Conservation (phyloP, 1,140 invertebrate species). For the Rhopalosiphum padi region DNA sequence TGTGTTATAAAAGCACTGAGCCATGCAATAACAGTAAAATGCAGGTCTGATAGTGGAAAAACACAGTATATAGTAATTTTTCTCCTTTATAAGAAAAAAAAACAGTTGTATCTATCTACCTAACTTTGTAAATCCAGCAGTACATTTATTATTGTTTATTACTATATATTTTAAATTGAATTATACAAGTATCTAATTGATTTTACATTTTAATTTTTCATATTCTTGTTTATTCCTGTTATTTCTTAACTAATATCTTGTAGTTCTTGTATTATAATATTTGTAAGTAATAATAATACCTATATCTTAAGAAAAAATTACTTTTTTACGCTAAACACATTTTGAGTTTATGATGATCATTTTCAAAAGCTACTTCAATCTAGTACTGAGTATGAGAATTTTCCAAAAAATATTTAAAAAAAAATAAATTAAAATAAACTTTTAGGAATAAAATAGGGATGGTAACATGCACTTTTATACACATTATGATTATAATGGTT, state of each 20-base stretch:
- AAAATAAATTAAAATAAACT: neutral
- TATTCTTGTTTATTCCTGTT: too few species aligned
- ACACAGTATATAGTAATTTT: neutral
- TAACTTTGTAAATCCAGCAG: neutral
- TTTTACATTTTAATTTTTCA: too few species aligned
- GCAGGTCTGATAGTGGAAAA: neutral
- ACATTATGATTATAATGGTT: neutral
- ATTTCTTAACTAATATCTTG: too few species aligned
- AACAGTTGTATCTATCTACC: neutral
- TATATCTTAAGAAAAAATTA: too few species aligned
- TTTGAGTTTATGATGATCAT: too few species aligned
- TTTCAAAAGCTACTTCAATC: too few species aligned
- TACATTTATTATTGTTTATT: neutral
- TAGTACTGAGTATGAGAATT: neutral
- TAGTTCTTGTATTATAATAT: too few species aligned
- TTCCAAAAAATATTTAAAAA: neutral
- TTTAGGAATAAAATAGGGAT: neutral
- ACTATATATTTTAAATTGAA: too few species aligned
- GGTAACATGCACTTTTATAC: neutral
- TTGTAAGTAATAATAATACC: too few species aligned
- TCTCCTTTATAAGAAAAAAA: neutral
- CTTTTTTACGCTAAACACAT: too few species aligned
- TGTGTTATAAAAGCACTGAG: slow-evolving; percentile 13
- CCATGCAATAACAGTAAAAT: slow-evolving; percentile 49
- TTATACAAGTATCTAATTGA: too few species aligned